Conservation (phyloP, 2,797 vertebrate genomes). For the Chelmon rostratus region DNA sequence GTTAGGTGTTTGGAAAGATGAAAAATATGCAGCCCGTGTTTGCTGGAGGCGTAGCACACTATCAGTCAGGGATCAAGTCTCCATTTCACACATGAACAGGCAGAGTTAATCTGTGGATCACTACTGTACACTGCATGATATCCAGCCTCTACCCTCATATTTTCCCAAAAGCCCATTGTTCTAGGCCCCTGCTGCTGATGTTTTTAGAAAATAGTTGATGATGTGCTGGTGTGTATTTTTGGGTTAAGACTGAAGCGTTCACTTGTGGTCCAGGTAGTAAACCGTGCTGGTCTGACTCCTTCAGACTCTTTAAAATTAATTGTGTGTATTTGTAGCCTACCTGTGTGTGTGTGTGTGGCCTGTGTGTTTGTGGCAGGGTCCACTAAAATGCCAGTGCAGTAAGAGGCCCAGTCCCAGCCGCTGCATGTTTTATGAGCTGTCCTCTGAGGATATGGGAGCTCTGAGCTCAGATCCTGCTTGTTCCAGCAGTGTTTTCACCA, state of each 20-base stretch:
- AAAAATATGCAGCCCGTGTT: slow-evolving; percentile 76
- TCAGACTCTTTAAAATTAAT: slow-evolving; percentile 60
- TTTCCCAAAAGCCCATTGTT: slow-evolving; percentile 71
- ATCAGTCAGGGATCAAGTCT: slow-evolving; percentile 87
- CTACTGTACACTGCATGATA: slow-evolving; percentile 80
- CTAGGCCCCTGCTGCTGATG: slow-evolving; percentile 50
- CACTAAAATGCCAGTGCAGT: slow-evolving; percentile 77
- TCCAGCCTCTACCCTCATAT: slow-evolving; percentile 48
- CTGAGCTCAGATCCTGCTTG: slow-evolving; percentile 81
- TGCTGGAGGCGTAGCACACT: slow-evolving; percentile 77
- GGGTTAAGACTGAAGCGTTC: slow-evolving; percentile 33
- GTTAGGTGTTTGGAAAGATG: slow-evolving; percentile 75
- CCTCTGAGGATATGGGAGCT: slow-evolving; percentile 79
- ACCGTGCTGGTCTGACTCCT: slow-evolving; percentile 33
- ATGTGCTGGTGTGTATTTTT: slow-evolving; percentile 62
- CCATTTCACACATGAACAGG: slow-evolving; percentile 89
- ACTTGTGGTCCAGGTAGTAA: slow-evolving; percentile 47
- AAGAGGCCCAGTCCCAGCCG: slow-evolving; percentile 77
- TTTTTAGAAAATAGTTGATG: slow-evolving; percentile 64
- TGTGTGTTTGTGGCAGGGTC: slow-evolving; percentile 63
- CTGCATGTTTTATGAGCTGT: slow-evolving; percentile 88
- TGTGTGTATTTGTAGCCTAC: slow-evolving; percentile 54
- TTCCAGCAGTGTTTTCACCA: slow-evolving; percentile 82
- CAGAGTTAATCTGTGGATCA: slow-evolving; percentile 88
- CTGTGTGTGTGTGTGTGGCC: slow-evolving; percentile 32